A percentile compares a stretch with the other conserved stretches of the same genome.
phyloP scores from a whole-genome alignment of 1,140 invertebrate species.

The Antheraea mylitta region DNA sequence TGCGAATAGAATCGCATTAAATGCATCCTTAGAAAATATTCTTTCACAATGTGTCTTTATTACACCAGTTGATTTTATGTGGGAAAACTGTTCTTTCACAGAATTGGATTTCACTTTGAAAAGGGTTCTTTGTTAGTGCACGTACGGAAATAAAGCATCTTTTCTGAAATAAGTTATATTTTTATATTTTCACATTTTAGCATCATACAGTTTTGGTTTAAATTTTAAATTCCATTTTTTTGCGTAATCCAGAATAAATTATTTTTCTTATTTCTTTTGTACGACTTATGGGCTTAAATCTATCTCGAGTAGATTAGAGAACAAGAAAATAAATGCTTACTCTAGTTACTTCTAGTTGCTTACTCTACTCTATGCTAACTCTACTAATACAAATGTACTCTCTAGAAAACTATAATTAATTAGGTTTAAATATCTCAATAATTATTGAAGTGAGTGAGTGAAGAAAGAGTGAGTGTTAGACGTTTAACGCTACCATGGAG shows the following conservation, averaged over 20 bases:
- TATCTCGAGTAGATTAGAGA: too few species aligned
- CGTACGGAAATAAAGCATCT: conserved; percentile 29
- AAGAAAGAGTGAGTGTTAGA: too few species aligned
- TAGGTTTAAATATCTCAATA: too few species aligned
- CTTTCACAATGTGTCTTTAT: conserved; percentile 15
- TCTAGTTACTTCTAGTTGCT: too few species aligned
- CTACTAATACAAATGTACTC: too few species aligned
- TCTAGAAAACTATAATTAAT: too few species aligned
- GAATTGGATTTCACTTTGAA: conserved; percentile 33
- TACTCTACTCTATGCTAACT: too few species aligned
- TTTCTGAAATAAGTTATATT: conserved; percentile 32
- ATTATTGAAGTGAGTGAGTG: too few species aligned
- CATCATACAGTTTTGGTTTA: not conserved
- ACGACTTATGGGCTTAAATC: not conserved
- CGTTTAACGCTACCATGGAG: too few species aligned
- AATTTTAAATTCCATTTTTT: not conserved
- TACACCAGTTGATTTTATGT: conserved; percentile 4
- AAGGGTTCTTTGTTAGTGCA: conserved; percentile 37
- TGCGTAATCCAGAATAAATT: not conserved
- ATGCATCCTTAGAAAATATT: conserved; percentile 29
- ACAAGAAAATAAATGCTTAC: too few species aligned
- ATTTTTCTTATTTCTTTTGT: not conserved
- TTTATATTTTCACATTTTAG: conserved; percentile 15
- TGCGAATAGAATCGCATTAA: conserved; percentile 17
- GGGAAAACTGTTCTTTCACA: conserved; percentile 23